A percentile compares a stretch with the other conserved stretches of the same genome.
phyloP scores from a whole-genome alignment of 2,888 invertebrate species.

The Tetanocera ferruginea region DNA sequence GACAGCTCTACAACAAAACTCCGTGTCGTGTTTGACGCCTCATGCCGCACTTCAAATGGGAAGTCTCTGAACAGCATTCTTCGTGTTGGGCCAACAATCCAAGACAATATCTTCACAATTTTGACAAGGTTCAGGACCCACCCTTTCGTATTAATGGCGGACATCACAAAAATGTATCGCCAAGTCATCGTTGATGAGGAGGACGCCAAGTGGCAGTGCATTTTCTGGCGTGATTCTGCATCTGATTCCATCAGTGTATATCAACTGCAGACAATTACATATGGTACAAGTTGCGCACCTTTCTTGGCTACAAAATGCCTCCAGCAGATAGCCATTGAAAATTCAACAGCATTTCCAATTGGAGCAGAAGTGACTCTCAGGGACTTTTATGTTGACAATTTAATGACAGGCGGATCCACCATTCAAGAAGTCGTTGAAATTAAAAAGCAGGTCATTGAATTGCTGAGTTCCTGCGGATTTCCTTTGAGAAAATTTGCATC shows the following conservation, averaged over 20 bases:
- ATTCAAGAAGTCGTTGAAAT: conserved; percentile 28
- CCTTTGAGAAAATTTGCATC: conserved; percentile 32
- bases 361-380: conserved; percentile 10
- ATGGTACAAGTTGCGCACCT: conserved; percentile 32
- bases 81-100: conserved; percentile 12
- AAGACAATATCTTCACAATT: neutral
- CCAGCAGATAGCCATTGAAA: conserved; percentile 25
- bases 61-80: conserved; percentile 35
- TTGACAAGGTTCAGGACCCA: neutral
- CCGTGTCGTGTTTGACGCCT: conserved; percentile 42
- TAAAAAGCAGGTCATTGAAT: conserved; percentile 22
- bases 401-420: conserved; percentile 35
- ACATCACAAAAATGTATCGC: conserved; percentile 35
- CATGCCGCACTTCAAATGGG: conserved; percentile 1
- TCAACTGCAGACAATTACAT: conserved; percentile 28
- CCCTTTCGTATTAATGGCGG: conserved; percentile 27
- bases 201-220: conserved; percentile 37
- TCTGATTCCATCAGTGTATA: neutral
- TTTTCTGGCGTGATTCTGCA: conserved; percentile 6
- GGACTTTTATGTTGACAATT: conserved; percentile 42
- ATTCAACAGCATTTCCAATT: neutral
- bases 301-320: conserved; percentile 39
- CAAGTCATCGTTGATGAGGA: conserved; percentile 26
- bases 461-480: conserved; percentile 29
- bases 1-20: conserved; percentile 38